Evolutionary conservation across 2,113 vertebrate species (phyloP).

Genomic region (Archilochus colubris): DNA sequence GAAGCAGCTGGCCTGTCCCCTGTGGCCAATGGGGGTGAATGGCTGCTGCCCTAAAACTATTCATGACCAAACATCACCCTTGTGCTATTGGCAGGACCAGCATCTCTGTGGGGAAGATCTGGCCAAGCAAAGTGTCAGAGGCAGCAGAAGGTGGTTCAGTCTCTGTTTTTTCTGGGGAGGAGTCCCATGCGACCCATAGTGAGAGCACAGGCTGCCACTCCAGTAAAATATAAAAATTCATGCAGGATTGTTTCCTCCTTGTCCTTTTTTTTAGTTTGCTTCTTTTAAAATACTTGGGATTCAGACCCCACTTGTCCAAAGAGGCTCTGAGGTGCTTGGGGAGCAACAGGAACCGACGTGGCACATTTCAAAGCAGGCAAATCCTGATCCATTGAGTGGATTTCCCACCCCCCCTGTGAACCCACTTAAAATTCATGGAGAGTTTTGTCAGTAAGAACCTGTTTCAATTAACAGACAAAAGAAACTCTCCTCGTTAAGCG

Average conservation of each 20-base stretch:
- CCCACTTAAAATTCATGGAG: slow-evolving; percentile 66
- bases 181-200: rapidly evolving
- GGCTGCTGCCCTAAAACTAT: background rate
- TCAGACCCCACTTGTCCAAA: slow-evolving; percentile 3
- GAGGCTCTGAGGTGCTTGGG: background rate
- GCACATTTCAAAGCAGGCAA: slow-evolving; percentile 33
- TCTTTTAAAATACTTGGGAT: background rate
- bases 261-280: background rate
- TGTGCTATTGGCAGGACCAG: rapidly evolving
- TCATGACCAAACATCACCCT: background rate
- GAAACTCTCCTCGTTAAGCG: slow-evolving; percentile 56
- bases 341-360: background rate
- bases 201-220: background rate
- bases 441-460: slow-evolving; percentile 68
- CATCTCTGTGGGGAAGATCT: background rate
- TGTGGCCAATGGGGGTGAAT: rapidly evolving
- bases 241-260: background rate
- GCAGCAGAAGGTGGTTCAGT: background rate
- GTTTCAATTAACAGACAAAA: slow-evolving; percentile 69
- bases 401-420: background rate
- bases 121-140: background rate
- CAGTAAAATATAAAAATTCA: background rate
- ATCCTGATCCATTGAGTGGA: slow-evolving; percentile 30
- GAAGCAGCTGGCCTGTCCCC: background rate
- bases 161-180: rapidly evolving